These are phyloP conservation scores for Thaumatotibia leucotreta DNA, from an alignment of 1,140 invertebrate genomes.

Conservation along the genomic window DNA sequence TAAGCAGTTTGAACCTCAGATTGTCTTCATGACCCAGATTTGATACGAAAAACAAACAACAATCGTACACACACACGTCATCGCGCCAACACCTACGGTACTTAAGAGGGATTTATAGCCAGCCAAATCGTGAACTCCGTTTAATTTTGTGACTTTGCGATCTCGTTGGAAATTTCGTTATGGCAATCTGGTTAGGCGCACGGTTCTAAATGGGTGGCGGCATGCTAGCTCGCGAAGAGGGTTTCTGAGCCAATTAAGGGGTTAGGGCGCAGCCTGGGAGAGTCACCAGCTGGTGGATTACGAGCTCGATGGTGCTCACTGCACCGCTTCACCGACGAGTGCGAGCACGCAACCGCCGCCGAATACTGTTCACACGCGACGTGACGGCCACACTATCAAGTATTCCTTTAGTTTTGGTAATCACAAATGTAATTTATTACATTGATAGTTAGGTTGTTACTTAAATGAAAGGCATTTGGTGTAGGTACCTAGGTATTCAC, in stretches of 20 bases:
- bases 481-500: no score
- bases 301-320: slow-evolving; percentile 68
- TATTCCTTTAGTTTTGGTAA: neutral
- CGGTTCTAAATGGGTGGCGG: slow-evolving; percentile 57
- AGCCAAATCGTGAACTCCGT: slow-evolving; percentile 33
- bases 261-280: slow-evolving; percentile 68
- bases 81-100: slow-evolving; percentile 40
- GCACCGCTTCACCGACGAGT: slow-evolving; percentile 49
- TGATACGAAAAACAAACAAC: slow-evolving; percentile 28
- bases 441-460: no score
- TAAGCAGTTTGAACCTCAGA: neutral
- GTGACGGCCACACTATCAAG: neutral
- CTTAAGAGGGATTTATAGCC: slow-evolving; percentile 46
- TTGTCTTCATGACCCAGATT: slow-evolving; percentile 26
- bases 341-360: slow-evolving; percentile 46
- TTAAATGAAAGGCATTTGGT: no score
- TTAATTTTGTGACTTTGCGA: slow-evolving; percentile 38
- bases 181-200: slow-evolving; percentile 69
- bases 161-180: slow-evolving; percentile 66
- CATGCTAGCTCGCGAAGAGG: slow-evolving; percentile 70
- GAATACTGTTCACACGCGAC: neutral
- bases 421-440: neutral
- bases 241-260: slow-evolving; percentile 74
- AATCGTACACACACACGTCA: slow-evolving; percentile 28
- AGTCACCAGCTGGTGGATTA: slow-evolving; percentile 63